Evolutionary conservation across 1,140 invertebrate genomes (phyloP).

Genomic region (Archivesica marissinica): DNA sequence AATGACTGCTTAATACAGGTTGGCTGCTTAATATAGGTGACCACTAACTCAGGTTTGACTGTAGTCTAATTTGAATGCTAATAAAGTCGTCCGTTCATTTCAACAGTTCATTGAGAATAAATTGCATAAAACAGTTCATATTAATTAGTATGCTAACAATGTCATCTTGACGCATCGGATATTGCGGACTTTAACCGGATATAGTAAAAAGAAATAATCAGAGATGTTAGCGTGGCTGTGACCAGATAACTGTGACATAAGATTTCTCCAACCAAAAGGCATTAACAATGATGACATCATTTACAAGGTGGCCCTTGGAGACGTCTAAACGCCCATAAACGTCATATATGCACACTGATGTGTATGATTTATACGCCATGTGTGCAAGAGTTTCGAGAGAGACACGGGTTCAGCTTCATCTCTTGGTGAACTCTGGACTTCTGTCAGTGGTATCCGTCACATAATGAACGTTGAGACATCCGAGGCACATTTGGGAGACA

Average conservation of each 20-base stretch:
- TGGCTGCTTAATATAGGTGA: too few relatives aligned
- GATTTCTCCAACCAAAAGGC: background rate
- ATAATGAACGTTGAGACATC: background rate
- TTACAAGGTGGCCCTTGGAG: background rate
- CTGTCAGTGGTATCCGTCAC: background rate
- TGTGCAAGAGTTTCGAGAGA: background rate
- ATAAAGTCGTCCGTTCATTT: too few relatives aligned
- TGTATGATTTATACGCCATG: background rate
- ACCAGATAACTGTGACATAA: background rate
- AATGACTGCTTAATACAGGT: too few relatives aligned
- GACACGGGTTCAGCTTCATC: background rate
- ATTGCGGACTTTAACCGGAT: too few relatives aligned
- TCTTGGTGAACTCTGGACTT: background rate
- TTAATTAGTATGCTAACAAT: too few relatives aligned
- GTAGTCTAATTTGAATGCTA: too few relatives aligned
- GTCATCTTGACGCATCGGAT: too few relatives aligned
- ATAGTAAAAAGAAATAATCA: too few relatives aligned
- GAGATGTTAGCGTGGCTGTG: background rate
- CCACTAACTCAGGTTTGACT: too few relatives aligned
- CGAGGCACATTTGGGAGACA: too few relatives aligned
- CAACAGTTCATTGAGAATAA: too few relatives aligned
- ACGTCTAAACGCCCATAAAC: background rate
- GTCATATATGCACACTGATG: background rate
- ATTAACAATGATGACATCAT: background rate
- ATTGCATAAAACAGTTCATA: too few relatives aligned